These are phyloP conservation scores for Uropetala carovei DNA, from an alignment of 2,888 invertebrate species.

Conservation along the genomic window DNA sequence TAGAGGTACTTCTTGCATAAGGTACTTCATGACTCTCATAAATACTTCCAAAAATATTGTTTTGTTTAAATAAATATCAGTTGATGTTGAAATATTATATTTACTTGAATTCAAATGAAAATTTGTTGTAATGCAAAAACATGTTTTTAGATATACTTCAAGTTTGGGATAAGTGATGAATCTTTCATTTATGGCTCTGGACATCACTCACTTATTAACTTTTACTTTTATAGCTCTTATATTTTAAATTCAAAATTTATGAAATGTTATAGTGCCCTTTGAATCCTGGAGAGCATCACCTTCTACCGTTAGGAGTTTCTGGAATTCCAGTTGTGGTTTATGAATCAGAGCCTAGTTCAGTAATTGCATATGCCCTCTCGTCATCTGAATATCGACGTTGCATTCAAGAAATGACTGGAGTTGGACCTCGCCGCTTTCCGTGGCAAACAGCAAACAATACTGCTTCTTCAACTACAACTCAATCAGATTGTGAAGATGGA, in stretches of 20 bases:
- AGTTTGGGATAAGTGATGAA: neutral
- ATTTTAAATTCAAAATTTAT: slow-evolving; percentile 68
- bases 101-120: too few species aligned
- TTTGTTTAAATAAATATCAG: too few species aligned
- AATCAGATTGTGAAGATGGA: slow-evolving; percentile 52
- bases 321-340: slow-evolving; percentile 84
- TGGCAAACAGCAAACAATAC: slow-evolving; percentile 29
- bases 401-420: slow-evolving; percentile 75
- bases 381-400: slow-evolving; percentile 83
- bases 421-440: slow-evolving; percentile 33
- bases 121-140: too few species aligned
- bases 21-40: too few species aligned
- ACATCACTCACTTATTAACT: neutral
- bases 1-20: too few species aligned
- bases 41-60: too few species aligned
- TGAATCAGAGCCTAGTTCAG: slow-evolving; percentile 89
- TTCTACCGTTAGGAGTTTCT: slow-evolving; percentile 78
- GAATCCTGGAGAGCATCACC: slow-evolving; percentile 83
- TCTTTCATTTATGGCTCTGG: neutral
- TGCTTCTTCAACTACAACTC: slow-evolving; percentile 21
- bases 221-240: neutral
- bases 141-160: too few species aligned
- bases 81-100: too few species aligned
- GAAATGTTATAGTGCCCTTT: slow-evolving; percentile 79
- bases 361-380: slow-evolving; percentile 89